Percentiles rank a stretch among this genome's conserved stretches.
Evolutionary conservation across 2,888 invertebrate genomes (phyloP).

Genomic region (Polymixis lichenea): DNA sequence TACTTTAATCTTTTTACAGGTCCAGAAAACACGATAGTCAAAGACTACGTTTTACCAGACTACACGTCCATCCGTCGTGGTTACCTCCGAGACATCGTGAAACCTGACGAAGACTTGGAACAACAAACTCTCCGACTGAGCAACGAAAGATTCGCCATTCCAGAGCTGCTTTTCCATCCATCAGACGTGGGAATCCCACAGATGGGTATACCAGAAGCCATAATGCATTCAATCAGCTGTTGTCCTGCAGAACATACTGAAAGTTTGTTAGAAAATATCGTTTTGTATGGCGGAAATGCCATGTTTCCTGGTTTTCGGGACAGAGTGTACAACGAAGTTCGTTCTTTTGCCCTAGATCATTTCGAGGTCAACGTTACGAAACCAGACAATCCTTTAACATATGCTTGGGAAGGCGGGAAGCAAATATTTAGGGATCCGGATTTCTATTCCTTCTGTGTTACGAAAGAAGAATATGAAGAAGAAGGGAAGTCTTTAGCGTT

Average conservation of each 20-base stretch:
- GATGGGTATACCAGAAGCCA: constrained; percentile 98
- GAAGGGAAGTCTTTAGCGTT: constrained; percentile 92
- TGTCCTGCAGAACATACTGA: constrained; percentile 94
- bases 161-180: constrained; percentile 98
- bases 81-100: constrained; percentile 86
- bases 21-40: constrained; percentile 93
- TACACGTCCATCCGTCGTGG: constrained; percentile 97
- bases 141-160: constrained; percentile 98
- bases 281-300: constrained; percentile 95
- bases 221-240: constrained; percentile 93
- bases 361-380: constrained; percentile 93
- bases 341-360: constrained; percentile 94
- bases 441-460: constrained; percentile 93
- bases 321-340: constrained; percentile 92
- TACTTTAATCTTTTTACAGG: constrained; percentile 73
- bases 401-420: constrained; percentile 97
- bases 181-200: constrained; percentile 97
- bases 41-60: constrained; percentile 99
- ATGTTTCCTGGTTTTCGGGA: constrained; percentile 96
- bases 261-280: constrained; percentile 95
- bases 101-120: constrained; percentile 87
- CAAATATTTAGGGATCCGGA: constrained; percentile 93
- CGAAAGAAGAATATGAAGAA: constrained; percentile 97
- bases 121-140: constrained; percentile 96
- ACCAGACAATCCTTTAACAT: constrained; percentile 93